These are phyloP conservation scores for Oppia nitens DNA, from an alignment of 1,140 invertebrate species.

Conservation along the genomic window DNA sequence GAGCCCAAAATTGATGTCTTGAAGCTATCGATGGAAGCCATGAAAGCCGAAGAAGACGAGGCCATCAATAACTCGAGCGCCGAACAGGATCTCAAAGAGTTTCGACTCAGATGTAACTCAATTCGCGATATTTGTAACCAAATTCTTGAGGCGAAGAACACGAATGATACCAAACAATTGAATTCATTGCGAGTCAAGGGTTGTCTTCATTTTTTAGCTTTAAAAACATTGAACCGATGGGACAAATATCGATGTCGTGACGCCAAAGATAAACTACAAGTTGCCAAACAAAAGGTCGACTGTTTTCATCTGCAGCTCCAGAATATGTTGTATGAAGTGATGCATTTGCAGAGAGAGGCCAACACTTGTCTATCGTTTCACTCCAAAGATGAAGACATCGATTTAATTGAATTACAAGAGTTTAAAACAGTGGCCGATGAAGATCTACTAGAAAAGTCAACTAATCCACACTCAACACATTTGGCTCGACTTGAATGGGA, in stretches of 20 bases:
- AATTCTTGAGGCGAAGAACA: background rate
- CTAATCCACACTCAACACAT: slow-evolving; percentile 56
- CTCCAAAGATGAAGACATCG: slow-evolving; percentile 83
- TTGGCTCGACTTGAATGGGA: slow-evolving; percentile 80
- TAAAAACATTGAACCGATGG: slow-evolving; percentile 77
- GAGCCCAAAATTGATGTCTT: background rate
- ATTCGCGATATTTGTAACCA: background rate
- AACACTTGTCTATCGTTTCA: slow-evolving; percentile 81
- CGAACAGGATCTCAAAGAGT: background rate
- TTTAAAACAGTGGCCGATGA: slow-evolving; percentile 32
- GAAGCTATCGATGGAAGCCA: background rate
- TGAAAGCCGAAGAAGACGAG: background rate
- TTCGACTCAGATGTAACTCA: background rate
- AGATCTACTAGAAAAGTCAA: slow-evolving; percentile 41
- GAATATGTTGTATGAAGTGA: slow-evolving; percentile 85
- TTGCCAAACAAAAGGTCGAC: slow-evolving; percentile 64
- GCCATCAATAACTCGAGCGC: background rate
- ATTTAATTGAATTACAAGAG: slow-evolving; percentile 63
- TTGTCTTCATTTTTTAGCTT: slow-evolving; percentile 49
- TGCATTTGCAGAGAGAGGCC: slow-evolving; percentile 82
- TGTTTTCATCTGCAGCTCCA: slow-evolving; percentile 74
- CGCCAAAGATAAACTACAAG: slow-evolving; percentile 48
- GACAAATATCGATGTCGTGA: slow-evolving; percentile 69
- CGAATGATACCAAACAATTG: background rate
- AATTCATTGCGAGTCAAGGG: slow-evolving; percentile 37